phyloP scores from a whole-genome alignment of 2,888 invertebrate genomes.

The Eupeodes latifasciatus region DNA sequence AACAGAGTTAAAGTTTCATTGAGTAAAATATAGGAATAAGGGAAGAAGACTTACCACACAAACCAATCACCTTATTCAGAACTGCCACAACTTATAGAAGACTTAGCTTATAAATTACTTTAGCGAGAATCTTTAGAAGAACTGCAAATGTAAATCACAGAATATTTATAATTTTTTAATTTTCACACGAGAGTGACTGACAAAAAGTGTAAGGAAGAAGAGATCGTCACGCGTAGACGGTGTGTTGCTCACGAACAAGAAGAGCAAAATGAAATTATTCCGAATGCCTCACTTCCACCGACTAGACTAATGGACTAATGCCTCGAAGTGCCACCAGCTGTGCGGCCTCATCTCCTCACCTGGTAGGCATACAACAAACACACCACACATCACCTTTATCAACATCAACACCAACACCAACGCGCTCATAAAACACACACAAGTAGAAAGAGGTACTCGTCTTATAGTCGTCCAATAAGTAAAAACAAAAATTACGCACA shows the following conservation, averaged over 20 bases:
- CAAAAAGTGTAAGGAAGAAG: conserved; percentile 49
- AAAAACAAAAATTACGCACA: conserved; percentile 75
- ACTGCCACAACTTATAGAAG: conserved; percentile 29
- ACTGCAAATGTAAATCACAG: conserved; percentile 43
- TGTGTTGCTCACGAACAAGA: conserved; percentile 73
- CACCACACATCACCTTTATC: conserved; percentile 65
- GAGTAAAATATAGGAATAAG: conserved; percentile 36
- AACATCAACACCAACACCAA: conserved; percentile 40
- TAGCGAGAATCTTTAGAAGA: conserved; percentile 22
- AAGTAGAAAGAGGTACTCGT: conserved; percentile 31
- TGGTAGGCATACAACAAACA: conserved; percentile 67
- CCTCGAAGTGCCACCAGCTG: conserved; percentile 73
- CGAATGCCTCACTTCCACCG: conserved; percentile 74
- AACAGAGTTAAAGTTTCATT: conserved; percentile 17
- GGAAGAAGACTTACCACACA: conserved; percentile 63
- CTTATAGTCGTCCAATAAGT: conserved; percentile 55
- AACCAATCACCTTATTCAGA: conserved; percentile 53
- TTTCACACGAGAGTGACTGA: conserved; percentile 50
- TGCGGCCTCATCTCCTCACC: conserved; percentile 72
- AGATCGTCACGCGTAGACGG: conserved; percentile 67
- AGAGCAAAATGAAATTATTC: conserved; percentile 75
- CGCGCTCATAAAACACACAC: conserved; percentile 49
- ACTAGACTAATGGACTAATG: conserved; percentile 75
- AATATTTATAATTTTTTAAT: neutral
- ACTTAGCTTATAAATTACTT: conserved; percentile 16